phyloP scores from a whole-genome alignment of 2,797 vertebrate species.

The Scleropages formosus region DNA sequence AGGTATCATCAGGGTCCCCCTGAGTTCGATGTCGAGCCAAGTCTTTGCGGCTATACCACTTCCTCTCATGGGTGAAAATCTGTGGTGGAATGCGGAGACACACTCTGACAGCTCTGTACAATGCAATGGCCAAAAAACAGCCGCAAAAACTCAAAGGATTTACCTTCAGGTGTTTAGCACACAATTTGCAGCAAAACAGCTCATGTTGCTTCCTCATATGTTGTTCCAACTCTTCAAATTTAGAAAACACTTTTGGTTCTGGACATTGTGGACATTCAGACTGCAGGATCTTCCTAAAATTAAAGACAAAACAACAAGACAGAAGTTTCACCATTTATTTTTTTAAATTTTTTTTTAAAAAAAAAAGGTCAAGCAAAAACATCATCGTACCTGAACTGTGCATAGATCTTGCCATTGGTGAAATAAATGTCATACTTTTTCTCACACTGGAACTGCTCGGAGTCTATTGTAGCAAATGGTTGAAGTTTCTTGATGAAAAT shows the following conservation, averaged over 20 bases:
- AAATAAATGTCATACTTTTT: constrained; percentile 90
- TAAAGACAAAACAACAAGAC: background rate
- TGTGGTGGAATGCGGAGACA: constrained; percentile 46
- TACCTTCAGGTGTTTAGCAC: constrained; percentile 92
- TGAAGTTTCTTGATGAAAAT: constrained; percentile 82
- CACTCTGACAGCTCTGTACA: background rate
- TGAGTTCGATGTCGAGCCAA: constrained; percentile 91
- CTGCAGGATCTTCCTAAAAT: constrained; percentile 80
- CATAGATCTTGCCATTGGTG: constrained; percentile 75
- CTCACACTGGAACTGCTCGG: constrained; percentile 81
- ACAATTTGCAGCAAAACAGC: constrained; percentile 94
- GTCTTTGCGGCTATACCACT: constrained; percentile 95
- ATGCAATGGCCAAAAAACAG: background rate
- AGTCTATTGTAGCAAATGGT: constrained; percentile 75
- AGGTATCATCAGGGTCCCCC: constrained; percentile 93
- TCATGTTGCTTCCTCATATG: constrained; percentile 97
- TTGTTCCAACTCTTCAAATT: constrained; percentile 88
- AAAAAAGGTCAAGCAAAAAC: background rate
- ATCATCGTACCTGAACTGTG: constrained; percentile 79
- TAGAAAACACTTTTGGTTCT: constrained; percentile 80
- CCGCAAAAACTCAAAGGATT: constrained; percentile 15
- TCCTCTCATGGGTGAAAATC: constrained; percentile 91
- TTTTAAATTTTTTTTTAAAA: background rate
- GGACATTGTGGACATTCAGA: constrained; percentile 82
- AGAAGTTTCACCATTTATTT: background rate